phyloP scores from a whole-genome alignment of 2,888 invertebrate genomes.

The Ectemnius lituratus region DNA sequence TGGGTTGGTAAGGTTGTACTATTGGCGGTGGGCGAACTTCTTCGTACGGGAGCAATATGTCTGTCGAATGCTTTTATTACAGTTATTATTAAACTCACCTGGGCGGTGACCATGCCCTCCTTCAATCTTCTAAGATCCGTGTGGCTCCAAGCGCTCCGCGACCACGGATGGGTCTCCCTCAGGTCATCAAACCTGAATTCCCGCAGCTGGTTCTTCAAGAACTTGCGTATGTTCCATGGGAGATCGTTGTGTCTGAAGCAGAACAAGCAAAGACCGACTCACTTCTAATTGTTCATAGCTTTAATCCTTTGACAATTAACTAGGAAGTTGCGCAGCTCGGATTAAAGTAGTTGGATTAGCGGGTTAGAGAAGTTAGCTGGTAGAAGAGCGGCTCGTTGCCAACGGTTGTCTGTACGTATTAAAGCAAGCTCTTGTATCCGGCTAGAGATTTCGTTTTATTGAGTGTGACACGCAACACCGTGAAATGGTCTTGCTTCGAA shows the following conservation, averaged over 20 bases:
- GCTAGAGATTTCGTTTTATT: constrained; percentile 11
- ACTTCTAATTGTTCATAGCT: too few species aligned
- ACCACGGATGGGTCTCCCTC: constrained; percentile 85
- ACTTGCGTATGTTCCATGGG: constrained; percentile 94
- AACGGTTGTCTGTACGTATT: not conserved
- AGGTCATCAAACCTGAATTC: constrained; percentile 88
- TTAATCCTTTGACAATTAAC: too few species aligned
- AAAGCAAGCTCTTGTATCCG: not conserved
- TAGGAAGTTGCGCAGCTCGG: too few species aligned
- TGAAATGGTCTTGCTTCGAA: constrained; percentile 27
- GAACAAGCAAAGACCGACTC: not conserved
- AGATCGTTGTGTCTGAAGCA: constrained; percentile 90
- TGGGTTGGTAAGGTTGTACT: too few species aligned
- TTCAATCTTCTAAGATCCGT: constrained; percentile 87
- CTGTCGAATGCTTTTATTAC: constrained; percentile 25
- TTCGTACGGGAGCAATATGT: constrained; percentile 32
- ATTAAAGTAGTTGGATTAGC: too few species aligned
- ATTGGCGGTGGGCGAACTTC: not conserved
- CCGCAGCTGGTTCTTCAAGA: constrained; percentile 91
- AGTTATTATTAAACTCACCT: constrained; percentile 80
- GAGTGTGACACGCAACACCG: constrained; percentile 4
- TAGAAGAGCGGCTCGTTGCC: too few species aligned
- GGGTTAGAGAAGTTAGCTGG: too few species aligned
- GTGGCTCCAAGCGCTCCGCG: constrained; percentile 87
- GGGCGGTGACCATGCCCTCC: constrained; percentile 87